Evolutionary conservation across 2,113 vertebrate genomes (phyloP).

Genomic region (Chaetodon trifascialis): DNA sequence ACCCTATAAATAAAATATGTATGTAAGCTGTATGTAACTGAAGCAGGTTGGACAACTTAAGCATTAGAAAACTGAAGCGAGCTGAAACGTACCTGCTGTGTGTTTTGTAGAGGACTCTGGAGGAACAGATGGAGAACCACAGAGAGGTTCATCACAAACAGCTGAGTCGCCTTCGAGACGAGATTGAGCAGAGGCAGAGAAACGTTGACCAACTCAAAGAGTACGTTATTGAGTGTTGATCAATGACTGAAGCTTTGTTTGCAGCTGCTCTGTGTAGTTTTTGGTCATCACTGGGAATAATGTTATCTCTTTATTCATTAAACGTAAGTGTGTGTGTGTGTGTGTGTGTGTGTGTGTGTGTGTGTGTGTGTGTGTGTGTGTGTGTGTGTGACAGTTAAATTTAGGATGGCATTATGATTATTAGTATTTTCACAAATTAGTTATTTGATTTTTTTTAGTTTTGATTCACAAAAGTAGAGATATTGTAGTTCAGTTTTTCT

Average conservation of each 20-base stretch:
- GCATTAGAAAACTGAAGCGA: too few species aligned
- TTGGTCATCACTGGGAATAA: not conserved
- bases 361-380: too few species aligned
- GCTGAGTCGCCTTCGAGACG: constrained; percentile 92
- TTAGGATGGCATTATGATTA: too few species aligned
- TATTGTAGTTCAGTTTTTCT: not conserved
- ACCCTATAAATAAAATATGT: too few species aligned
- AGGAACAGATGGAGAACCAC: constrained; percentile 97
- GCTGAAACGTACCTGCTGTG: not conserved
- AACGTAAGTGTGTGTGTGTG: too few species aligned
- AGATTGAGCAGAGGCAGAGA: constrained; percentile 93
- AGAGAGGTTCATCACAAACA: constrained; percentile 94
- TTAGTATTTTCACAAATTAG: not conserved
- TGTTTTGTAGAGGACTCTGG: constrained; percentile 83
- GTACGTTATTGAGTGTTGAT: constrained; percentile 75
- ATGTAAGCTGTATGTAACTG: too few species aligned
- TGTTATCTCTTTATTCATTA: too few species aligned
- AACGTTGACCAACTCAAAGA: constrained; percentile 91
- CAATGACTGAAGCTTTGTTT: not conserved
- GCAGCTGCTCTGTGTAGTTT: not conserved
- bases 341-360: too few species aligned
- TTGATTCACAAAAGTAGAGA: not conserved
- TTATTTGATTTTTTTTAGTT: not conserved
- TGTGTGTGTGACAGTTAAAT: too few species aligned
- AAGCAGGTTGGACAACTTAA: too few species aligned